Evolutionary conservation across 1,140 invertebrate genomes (phyloP).

Genomic region (Uloborus diversus): DNA sequence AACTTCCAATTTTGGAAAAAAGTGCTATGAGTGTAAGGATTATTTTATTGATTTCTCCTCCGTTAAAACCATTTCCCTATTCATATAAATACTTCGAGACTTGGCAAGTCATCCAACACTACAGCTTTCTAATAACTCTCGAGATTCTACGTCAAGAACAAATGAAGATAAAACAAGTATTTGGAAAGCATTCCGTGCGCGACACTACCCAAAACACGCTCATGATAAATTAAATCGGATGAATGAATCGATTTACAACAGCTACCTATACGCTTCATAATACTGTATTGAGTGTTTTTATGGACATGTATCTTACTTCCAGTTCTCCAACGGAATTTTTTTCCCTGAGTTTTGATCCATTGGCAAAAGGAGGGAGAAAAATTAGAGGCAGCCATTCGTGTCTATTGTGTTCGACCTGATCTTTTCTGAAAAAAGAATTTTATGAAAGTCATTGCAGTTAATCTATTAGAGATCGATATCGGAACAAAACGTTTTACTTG

Average conservation of each 20-base stretch:
- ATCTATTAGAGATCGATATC: neutral
- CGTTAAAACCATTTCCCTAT: too few relatives aligned
- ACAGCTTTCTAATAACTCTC: too few relatives aligned
- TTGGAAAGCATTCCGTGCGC: too few relatives aligned
- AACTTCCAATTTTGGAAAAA: too few relatives aligned
- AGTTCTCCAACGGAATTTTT: neutral
- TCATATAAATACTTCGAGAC: too few relatives aligned
- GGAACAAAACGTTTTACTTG: neutral
- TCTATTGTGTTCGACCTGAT: neutral
- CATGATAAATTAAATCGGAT: too few relatives aligned
- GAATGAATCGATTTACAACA: neutral
- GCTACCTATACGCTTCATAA: neutral
- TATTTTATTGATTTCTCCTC: too few relatives aligned
- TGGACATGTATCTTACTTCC: neutral
- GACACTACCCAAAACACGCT: too few relatives aligned
- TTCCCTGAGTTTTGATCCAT: neutral
- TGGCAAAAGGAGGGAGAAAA: neutral
- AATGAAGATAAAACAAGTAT: too few relatives aligned
- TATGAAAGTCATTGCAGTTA: neutral
- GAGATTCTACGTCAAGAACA: too few relatives aligned
- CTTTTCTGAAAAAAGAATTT: neutral
- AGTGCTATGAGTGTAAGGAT: too few relatives aligned
- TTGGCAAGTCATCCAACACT: too few relatives aligned
- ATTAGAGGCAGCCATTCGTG: constrained; percentile 9
- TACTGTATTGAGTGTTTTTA: neutral